These are phyloP conservation scores for Cryptomyrus ogoouensis DNA, from an alignment of 2,113 vertebrate species.

Conservation along the genomic window DNA sequence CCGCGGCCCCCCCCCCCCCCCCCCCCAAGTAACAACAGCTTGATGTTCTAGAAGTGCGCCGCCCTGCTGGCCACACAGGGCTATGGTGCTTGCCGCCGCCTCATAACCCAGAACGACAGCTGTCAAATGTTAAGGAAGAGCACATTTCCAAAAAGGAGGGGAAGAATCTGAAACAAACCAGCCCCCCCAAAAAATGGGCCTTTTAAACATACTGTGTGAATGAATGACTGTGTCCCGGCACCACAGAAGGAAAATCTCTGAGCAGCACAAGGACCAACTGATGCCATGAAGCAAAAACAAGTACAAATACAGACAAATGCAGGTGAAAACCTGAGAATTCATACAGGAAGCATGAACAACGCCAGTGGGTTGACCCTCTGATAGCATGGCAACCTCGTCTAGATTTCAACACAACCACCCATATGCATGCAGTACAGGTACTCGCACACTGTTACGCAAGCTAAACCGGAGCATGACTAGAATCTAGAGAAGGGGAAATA, in stretches of 20 bases:
- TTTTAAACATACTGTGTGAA: background rate
- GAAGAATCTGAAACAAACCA: background rate
- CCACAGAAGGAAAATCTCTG: background rate
- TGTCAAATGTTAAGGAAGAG: background rate
- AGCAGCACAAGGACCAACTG: background rate
- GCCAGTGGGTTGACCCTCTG: background rate
- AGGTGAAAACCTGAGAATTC: background rate
- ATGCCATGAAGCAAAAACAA: background rate
- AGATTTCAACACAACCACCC: background rate
- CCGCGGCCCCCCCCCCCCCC: background rate
- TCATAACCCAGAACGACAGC: background rate
- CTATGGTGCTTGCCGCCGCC: background rate
- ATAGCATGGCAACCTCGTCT: background rate
- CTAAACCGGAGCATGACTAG: background rate
- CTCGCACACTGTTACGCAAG: background rate
- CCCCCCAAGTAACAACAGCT: background rate
- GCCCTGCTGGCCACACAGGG: background rate
- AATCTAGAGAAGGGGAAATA: background rate
- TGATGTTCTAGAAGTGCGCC: background rate
- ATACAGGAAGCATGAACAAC: background rate
- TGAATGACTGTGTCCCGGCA: background rate
- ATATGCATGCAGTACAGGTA: background rate
- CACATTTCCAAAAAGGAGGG: background rate
- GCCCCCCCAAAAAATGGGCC: background rate
- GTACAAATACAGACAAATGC: background rate